Base-by-base conservation (phyloP, 2,888 invertebrate species). In the Rhagophthalmus giganteus region DNA sequence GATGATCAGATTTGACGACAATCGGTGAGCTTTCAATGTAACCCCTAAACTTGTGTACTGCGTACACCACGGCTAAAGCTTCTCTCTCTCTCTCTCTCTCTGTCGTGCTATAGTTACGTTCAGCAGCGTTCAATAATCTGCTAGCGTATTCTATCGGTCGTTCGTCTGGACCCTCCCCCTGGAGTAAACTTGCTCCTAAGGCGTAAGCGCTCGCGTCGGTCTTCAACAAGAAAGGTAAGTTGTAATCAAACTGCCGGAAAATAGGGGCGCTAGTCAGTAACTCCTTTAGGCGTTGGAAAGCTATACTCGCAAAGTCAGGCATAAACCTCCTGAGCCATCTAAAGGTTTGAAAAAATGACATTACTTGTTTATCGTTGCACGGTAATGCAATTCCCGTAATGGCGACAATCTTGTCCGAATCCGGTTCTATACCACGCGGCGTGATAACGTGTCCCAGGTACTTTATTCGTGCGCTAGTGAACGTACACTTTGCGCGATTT, bases 91-190 rank as follows among this genome's bases (percentile, higher is more conserved):
- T 7, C 24, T 24, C 24, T 6, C 24, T 5, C 7, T 24, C 24
- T 7, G 24, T 24, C 6, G 24, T 24, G 7, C 7, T 5, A 24
- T 24, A 24, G 27, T 65, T 66, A 6, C 45, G 16, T 49, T 66
- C 64, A 4, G 65, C 51, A 14, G 55, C 2, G 1, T 54, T 59
- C 9, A 65, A 51, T 2, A 66, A 46, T 8, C 62, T 40, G 41
- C 61, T 67, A 20, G 65, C 62, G 38, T 62, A 69, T 37, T 63
- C 63, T 6, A 67, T 37, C 0, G 62, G 59, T 39, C 57, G 13
- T 54, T 57, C 58, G 5, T 59, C 54, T 14, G 28, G 31, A 3
- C 50, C 58, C 35, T 55, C 58, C 25, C 57, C 60, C 49, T 64
- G 61, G 9, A 57, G 27, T 3, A 27, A 7, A 7, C 27, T 9